Evolutionary conservation across 2,888 invertebrate species (phyloP), one percentile per base, ranked within the genome.

Genomic region (Caenorhabditis parvicauda): DNA sequence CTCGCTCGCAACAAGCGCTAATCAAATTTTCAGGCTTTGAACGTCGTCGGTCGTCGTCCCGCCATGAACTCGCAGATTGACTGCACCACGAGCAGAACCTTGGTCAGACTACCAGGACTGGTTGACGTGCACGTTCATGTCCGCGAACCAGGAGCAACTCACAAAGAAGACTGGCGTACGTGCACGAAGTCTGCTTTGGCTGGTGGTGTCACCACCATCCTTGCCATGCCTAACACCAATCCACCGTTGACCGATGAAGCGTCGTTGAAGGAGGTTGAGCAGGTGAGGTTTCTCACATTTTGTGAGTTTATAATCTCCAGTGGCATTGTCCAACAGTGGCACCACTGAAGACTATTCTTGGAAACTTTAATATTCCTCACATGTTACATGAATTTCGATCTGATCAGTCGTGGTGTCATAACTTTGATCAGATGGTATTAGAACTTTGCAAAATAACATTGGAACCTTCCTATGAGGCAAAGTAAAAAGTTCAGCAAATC

Each of bases 121-220:
- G 93, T 99, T 63, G 98, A 99, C 81, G 90, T 95, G 0, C 98
- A 99, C 81, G 95, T 96, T 0, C 98, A 99, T 82, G 87, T 93
- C 2, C 87, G 98, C 2, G 96, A 98, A 81, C 98, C 98, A n/a
- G 98, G 98, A 0, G 92, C 90, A 3, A 89, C 89, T 0, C 88
- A 99, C 81, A 99, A 99, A 83, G 98, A 98, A 85, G 94, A 96
- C 82, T 98, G 91, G 82, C 86, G 88, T 2, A 75, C 76, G 2
- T 95, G 93, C 63, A 93, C 93, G 0, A 89, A 92, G 0, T 90
- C 94, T 0, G 87, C 89, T 0, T 84, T 92, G 19, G 90, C 91
- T 22, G 92, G 94, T 19, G 94, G 94, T 14, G 85, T 99, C 37
- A 99, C 98, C 0, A 87, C 92, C 84, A 89, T 98, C 56, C 81